A percentile compares a stretch with the other conserved stretches of the same genome.
Conservation (phyloP, 1,140 invertebrate genomes). For the Marisa cornuarietis region DNA sequence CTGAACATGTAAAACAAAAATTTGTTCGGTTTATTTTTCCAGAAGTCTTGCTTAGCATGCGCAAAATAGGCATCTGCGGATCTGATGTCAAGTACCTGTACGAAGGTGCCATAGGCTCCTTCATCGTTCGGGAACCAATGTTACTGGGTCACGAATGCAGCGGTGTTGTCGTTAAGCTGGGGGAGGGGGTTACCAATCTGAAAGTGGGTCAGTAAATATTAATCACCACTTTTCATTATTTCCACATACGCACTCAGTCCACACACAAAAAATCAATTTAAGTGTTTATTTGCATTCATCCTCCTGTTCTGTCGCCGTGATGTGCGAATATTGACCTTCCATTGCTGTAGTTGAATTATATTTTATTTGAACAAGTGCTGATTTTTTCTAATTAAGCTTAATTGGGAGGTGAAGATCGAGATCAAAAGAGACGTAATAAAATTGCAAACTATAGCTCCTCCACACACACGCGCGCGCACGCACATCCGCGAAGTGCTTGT, state of each 20-base stretch:
- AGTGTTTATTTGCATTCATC: background rate
- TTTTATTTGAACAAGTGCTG: no score
- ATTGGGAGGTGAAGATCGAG: no score
- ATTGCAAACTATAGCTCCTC: no score
- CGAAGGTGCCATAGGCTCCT: slow-evolving; percentile 75
- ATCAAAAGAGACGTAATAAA: no score
- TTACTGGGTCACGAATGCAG: slow-evolving; percentile 61
- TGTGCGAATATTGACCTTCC: no score
- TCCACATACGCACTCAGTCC: background rate
- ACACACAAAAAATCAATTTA: background rate
- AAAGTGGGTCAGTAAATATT: slow-evolving; percentile 49
- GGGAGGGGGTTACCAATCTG: slow-evolving; percentile 54
- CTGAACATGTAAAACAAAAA: no score
- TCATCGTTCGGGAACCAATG: slow-evolving; percentile 55
- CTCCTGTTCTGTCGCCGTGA: background rate
- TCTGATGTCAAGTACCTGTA: slow-evolving; percentile 92
- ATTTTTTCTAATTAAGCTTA: no score
- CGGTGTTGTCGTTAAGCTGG: slow-evolving; percentile 64
- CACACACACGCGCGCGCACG: no score
- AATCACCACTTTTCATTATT: background rate
- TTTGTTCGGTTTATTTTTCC: no score
- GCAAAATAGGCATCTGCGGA: slow-evolving; percentile 92
- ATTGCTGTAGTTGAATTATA: no score
- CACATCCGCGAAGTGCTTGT: no score
- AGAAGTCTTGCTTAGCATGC: slow-evolving; percentile 91